These are phyloP conservation scores for Thelaira solivaga DNA, from an alignment of 2,888 invertebrate genomes.

Conservation along the genomic window DNA sequence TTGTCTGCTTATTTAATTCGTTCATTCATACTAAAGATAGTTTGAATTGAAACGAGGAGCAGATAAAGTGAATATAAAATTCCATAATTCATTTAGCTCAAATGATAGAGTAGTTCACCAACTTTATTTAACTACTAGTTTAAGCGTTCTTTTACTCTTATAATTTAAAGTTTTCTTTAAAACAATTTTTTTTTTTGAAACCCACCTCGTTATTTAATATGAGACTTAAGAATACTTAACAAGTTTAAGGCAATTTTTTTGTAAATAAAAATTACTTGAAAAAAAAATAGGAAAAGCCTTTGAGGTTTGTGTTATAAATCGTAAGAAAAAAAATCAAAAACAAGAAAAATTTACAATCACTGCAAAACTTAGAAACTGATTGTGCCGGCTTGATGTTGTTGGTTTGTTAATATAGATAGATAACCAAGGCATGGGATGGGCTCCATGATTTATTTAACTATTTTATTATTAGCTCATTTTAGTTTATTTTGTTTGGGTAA, in stretches of 20 bases:
- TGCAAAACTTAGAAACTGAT: conserved; percentile 18
- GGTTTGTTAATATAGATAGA: conserved; percentile 31
- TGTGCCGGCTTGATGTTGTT: conserved; percentile 16
- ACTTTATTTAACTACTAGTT: too few species aligned
- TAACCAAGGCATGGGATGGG: conserved; percentile 60
- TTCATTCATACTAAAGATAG: too few species aligned
- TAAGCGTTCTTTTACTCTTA: too few species aligned
- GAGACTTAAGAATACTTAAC: conserved; percentile 38
- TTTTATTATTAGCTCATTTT: conserved; percentile 36
- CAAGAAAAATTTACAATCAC: conserved; percentile 22
- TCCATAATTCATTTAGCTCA: too few species aligned
- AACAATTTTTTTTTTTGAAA: conserved; percentile 8
- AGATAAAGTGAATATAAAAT: too few species aligned
- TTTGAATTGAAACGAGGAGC: too few species aligned
- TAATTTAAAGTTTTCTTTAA: too few species aligned
- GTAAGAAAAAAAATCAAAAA: not conserved
- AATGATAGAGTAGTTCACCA: too few species aligned
- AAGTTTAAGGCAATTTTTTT: conserved; percentile 26
- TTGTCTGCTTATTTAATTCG: too few species aligned
- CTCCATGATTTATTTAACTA: conserved; percentile 53
- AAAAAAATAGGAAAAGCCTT: conserved; percentile 33
- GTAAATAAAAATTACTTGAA: conserved; percentile 26
- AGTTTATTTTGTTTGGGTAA: not conserved
- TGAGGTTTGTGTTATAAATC: conserved; percentile 39
- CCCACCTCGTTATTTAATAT: too few species aligned